Evolutionary conservation across 2,888 invertebrate genomes (phyloP), one percentile per base, ranked within the genome.

Genomic region (Gari tellinella): DNA sequence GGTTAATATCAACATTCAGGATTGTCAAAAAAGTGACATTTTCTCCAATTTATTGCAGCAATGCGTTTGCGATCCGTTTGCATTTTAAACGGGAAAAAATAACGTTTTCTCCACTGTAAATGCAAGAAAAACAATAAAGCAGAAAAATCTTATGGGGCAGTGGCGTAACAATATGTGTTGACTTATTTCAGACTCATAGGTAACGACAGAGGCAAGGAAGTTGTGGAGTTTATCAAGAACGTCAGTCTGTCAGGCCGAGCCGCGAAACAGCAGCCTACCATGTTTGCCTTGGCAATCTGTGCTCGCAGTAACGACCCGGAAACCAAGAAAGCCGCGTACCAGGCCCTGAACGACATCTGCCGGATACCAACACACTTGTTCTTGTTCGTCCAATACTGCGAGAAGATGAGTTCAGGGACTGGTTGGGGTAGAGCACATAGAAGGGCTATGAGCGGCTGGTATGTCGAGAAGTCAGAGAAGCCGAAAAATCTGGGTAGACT

Each of bases 351-450:
- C 62, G 92, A 94, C 85, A 92, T 95, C 40, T 95, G 94, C 85
- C 93, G 93, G 72, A 93, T 93, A 55, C 94, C 95, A 10, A 94
- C 95, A 79, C 93, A 95, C 80, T 92, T 95, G 87, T 93, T 95
- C 92, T 91, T 94, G 25, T 95, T 95, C 81, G 92, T 94, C 62
- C 94, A 94, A 86, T 94, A 93, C 85, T 93, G 94, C 52, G 93
- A 94, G 84, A 84, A 92, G 62, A 86, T 94, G 81, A 90, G 88
- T 17, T 37, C 61, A 3, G 73, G 78, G n/a, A 72, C 69, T n/a
- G 94, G 94, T 15, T 94, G 93, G 92, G 95, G 95, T 48, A 92
- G 94, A 80, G 94, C 95, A 2, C 94, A 95, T 93, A 94, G 94
- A 79, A 94, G 93, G 78, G 93, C 94, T 63, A 93, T 96, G 21